Percentiles rank a stretch among this genome's conserved stretches.
Conservation (phyloP, 2,113 vertebrate genomes). For the Pavo muticus region DNA sequence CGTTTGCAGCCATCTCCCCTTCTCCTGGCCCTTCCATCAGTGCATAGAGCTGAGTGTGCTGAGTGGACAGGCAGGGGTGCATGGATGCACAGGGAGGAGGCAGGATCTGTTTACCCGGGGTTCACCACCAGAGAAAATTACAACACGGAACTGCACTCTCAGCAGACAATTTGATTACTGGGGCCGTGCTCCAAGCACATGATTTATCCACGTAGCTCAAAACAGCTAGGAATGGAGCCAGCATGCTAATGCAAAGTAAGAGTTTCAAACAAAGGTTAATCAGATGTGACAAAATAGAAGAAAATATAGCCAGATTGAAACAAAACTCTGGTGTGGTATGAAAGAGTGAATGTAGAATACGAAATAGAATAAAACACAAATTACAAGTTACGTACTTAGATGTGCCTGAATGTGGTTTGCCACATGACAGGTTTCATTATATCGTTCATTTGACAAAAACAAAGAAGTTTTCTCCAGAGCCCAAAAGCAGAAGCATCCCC, state of each 20-base stretch:
- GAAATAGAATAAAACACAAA: constrained; percentile 28
- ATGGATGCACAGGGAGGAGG: constrained; percentile 32
- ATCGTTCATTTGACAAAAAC: constrained; percentile 55
- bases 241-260: constrained; percentile 35
- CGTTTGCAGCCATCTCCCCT: background rate
- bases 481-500: constrained; percentile 9
- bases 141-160: constrained; percentile 58
- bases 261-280: constrained; percentile 48
- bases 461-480: constrained; percentile 43
- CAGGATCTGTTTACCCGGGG: constrained; percentile 45
- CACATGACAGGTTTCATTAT: constrained; percentile 55
- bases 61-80: background rate
- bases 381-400: background rate
- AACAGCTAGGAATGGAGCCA: constrained; percentile 37
- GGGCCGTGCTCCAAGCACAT: constrained; percentile 47
- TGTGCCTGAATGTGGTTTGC: constrained; percentile 17
- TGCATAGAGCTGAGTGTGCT: background rate
- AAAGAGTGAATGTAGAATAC: background rate
- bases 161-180: constrained; percentile 61
- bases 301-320: constrained; percentile 41
- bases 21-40: background rate
- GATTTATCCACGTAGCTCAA: constrained; percentile 56
- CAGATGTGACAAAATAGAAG: constrained; percentile 51
- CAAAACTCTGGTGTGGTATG: background rate
- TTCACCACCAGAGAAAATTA: constrained; percentile 53